A percentile compares a stretch with the other conserved stretches of the same genome.
phyloP scores from a whole-genome alignment of 2,113 vertebrate genomes.

The Centropristis striata region DNA sequence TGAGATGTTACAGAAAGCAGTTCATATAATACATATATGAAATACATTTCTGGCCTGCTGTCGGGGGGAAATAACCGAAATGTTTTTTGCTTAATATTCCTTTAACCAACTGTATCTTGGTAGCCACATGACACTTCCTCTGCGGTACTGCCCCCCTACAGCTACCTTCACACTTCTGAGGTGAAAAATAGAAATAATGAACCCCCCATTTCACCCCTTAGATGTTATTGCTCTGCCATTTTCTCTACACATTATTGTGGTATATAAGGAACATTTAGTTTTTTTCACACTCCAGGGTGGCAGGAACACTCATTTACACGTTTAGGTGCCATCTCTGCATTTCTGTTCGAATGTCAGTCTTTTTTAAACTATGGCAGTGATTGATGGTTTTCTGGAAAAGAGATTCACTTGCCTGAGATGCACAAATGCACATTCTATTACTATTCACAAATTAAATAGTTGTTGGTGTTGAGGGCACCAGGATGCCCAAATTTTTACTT shows the following conservation, averaged over 20 bases:
- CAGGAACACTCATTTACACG: constrained; percentile 2
- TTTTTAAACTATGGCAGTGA: not conserved
- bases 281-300: not conserved
- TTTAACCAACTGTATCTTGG: not conserved
- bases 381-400: not conserved
- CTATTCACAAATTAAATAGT: not conserved
- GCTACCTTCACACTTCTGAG: constrained; percentile 20
- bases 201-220: not conserved
- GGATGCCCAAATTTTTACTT: not conserved
- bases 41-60: not conserved
- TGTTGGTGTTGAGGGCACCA: not conserved
- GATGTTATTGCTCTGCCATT: not conserved
- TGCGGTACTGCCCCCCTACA: not conserved
- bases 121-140: not conserved
- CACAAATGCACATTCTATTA: too few relatives aligned
- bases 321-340: not conserved
- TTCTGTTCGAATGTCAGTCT: not conserved
- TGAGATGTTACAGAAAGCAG: not conserved
- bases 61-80: not conserved
- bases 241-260: not conserved
- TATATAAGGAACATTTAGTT: constrained; percentile 1
- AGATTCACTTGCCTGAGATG: not conserved
- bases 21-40: too few relatives aligned
- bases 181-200: constrained; percentile 26
- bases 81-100: not conserved